These are phyloP conservation scores for Laterallus jamaicensis DNA, from an alignment of 2,113 vertebrate genomes.

Conservation along the genomic window DNA sequence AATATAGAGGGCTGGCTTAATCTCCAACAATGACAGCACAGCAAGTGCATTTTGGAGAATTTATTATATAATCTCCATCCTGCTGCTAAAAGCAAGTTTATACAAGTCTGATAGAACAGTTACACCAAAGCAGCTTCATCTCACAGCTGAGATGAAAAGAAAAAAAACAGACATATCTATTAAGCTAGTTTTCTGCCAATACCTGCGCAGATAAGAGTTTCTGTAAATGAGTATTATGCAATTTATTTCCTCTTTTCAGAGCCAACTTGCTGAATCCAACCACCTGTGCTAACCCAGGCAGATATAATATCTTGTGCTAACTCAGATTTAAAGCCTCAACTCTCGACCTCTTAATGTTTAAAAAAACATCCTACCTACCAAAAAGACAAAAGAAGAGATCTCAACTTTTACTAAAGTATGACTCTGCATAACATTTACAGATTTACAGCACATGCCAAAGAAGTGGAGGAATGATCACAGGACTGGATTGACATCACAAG, in stretches of 20 bases:
- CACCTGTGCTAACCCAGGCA: not conserved
- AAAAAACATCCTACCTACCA: not conserved
- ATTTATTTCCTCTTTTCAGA: not conserved
- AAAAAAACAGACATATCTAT: not conserved
- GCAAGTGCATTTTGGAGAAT: not conserved
- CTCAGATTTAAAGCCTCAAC: slow-evolving; percentile 9
- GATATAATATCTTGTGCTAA: not conserved
- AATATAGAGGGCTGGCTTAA: not conserved
- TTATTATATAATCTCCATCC: slow-evolving; percentile 29
- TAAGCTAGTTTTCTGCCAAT: not conserved
- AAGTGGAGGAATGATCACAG: not conserved
- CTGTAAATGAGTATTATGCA: not conserved
- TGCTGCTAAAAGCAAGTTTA: slow-evolving; percentile 21
- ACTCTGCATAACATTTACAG: not conserved
- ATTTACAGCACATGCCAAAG: not conserved
- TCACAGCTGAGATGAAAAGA: not conserved
- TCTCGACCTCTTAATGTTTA: not conserved
- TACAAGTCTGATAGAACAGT: not conserved
- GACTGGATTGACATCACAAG: not conserved
- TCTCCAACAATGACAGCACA: slow-evolving; percentile 2
- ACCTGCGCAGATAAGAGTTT: not conserved
- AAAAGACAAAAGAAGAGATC: not conserved
- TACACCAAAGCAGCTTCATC: not conserved
- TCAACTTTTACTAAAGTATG: not conserved
- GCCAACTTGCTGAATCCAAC: not conserved